A percentile compares a stretch with the other conserved stretches of the same genome.
These are phyloP conservation scores for Eriosoma lanigerum DNA, from an alignment of 1,140 invertebrate genomes.

Conservation along the genomic window DNA sequence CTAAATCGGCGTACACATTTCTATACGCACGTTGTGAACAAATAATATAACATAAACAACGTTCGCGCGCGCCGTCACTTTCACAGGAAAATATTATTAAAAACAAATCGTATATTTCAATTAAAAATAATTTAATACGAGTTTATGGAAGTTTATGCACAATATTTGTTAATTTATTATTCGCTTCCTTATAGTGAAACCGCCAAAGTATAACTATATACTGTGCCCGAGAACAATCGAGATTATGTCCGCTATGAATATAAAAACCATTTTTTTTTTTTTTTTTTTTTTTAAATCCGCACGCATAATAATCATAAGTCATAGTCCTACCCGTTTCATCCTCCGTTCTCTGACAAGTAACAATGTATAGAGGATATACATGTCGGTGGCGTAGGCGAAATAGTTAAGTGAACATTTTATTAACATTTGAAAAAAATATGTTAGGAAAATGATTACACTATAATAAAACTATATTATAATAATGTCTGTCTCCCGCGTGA, in stretches of 20 bases:
- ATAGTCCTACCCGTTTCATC: neutral
- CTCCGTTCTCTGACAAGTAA: neutral
- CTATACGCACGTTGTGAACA: neutral
- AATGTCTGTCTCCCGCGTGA: no score
- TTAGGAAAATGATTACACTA: no score
- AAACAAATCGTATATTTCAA: no score
- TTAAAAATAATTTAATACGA: no score
- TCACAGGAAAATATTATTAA: no score
- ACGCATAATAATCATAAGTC: slow-evolving; percentile 11
- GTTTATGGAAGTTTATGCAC: no score
- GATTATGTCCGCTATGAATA: neutral
- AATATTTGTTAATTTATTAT: no score
- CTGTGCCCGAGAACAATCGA: slow-evolving; percentile 1
- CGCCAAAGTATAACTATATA: neutral
- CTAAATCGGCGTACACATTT: slow-evolving; percentile 8
- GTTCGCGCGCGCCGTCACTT: no score
- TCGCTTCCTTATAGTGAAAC: no score
- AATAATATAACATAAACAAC: neutral
- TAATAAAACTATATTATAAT: no score
- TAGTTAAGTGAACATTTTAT: neutral
- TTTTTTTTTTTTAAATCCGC: neutral
- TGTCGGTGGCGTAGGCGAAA: slow-evolving; percentile 9
- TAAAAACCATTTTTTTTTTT: slow-evolving; percentile 11
- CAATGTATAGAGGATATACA: slow-evolving; percentile 8
- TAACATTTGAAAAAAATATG: neutral